A percentile compares a stretch with the other conserved stretches of the same genome.
These are phyloP conservation scores for Catamblyrhynchus diadema DNA, from an alignment of 2,797 vertebrate species.

Conservation along the genomic window DNA sequence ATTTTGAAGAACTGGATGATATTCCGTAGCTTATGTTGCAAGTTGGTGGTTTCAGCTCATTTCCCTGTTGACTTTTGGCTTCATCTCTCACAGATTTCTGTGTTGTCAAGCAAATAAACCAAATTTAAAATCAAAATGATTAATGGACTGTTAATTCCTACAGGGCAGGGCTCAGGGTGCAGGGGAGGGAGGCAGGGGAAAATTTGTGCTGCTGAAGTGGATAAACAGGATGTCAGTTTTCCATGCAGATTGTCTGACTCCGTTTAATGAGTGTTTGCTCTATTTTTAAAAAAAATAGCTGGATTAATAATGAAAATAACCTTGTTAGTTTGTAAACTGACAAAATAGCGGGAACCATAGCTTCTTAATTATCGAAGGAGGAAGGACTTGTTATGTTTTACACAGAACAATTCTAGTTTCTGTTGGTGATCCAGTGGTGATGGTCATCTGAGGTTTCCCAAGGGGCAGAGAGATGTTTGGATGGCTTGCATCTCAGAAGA, in stretches of 20 bases:
- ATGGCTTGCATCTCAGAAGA: not conserved
- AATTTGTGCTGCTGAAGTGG: not conserved
- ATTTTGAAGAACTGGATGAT: not conserved
- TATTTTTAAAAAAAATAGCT: not conserved
- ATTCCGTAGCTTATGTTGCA: not conserved
- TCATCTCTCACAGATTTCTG: not conserved
- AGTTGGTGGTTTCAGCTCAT: not conserved
- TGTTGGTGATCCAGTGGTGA: not conserved
- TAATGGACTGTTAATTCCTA: slow-evolving; percentile 43
- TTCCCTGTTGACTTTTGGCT: not conserved
- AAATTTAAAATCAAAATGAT: slow-evolving; percentile 18
- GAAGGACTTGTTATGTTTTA: not conserved
- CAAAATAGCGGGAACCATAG: not conserved
- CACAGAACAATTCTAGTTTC: not conserved
- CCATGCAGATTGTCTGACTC: not conserved
- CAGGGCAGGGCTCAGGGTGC: not conserved
- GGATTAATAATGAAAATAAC: not conserved
- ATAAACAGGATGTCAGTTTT: slow-evolving; percentile 24
- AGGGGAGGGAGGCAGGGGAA: not conserved
- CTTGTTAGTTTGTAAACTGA: too few relatives aligned
- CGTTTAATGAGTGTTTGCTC: not conserved
- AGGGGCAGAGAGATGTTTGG: not conserved
- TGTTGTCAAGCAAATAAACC: not conserved
- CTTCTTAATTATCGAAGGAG: not conserved
- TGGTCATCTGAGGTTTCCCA: not conserved